Base-by-base conservation (phyloP, 2,113 vertebrate genomes). In the Hydrolagus affinis region DNA sequence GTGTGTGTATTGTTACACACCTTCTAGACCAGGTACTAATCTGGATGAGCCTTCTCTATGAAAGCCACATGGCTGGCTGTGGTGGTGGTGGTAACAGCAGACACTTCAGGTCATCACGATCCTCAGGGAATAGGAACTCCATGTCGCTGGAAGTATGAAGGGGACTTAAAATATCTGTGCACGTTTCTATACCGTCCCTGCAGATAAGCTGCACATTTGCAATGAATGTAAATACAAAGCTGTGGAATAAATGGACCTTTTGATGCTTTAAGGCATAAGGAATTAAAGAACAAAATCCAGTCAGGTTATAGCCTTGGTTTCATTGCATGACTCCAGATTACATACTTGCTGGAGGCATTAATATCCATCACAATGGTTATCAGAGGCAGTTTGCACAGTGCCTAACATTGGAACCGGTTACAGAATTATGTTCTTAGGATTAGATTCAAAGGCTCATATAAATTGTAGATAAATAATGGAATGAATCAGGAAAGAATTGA, bases 211-310 rank as follows among this genome's bases (percentile, higher is more conserved):
- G 32, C 28, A 75, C 44, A 44, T 44, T 44, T 44, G 44, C 44
- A 75, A 75, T 75, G 56, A 75, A 75, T 75, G 73, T 30, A 75
- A 75, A 75, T 56, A 30, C 56, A 9, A 75, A 75, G 32, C 73
- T 56, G 30, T 11, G 11, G 32, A 56, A 19, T 56, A 32, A 75
- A 75, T 21, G 56, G 73, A 15, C 73, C 19, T 75, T 75, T 44
- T 44, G 56, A 75, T 75, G 9, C 56, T 75, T 57, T 56, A 30
- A 75, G 9, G 32, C 73, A 75, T 75, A 44, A 75, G 32, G 19
- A 75, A 75, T 75, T 75, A 75, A 75, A 4, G 7, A 30, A 57
- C 32, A 32, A 75, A 75, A 75, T 44, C 19, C 70, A 25, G 19
- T 75, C 14, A 75, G 32, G 12, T 75, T 75, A 19, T 44, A 75